Base-by-base conservation (phyloP, 2,797 vertebrate genomes). In the Phrynocephalus forsythii region DNA sequence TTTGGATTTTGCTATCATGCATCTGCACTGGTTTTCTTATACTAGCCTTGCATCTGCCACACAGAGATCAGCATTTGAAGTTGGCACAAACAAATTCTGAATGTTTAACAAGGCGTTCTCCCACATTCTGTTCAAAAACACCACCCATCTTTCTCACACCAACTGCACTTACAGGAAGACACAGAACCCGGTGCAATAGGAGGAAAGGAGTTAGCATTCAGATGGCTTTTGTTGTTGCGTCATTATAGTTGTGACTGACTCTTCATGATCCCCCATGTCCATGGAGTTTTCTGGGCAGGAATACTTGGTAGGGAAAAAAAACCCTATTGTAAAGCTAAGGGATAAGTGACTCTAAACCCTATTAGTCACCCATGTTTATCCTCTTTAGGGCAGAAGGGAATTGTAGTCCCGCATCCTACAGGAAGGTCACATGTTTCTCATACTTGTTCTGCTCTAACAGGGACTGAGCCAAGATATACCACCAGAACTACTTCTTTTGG, bases 401-500 rank as follows among this genome's bases (percentile, higher is more conserved):
- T 5, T 48, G 38, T 38, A 76, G 24, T 76, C 38, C 75, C 48
- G 11, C 44, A 48, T 5, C 9, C 24, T 76, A 63, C 38, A 11
- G 75, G 24, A 48, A 11, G 38, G 38, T 5, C 9, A 26, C 38
- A 76, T 15, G 44, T 48, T 48, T 6, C 22, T 22, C 75, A 48
- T 9, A 22, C 44, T 48, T 48, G 75, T 44, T 52, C 89, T 87
- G 86, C 72, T 87, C 24, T 79, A 91, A 44, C 48, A 26, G 76
- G 78, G 89, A 30, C 28, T 84, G 79, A 69, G 38, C 72, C 87
- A 50, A 92, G 89, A 79, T 48, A 88, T 83, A 89, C 87, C 18
- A 87, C 87, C 82, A 84, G 15, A 90, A 63, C 18, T 16, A 63
- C 15, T 63, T 63, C 11, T 63, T 63, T 63, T 63, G 60, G 13